Base-by-base conservation (phyloP, 2,113 vertebrate genomes). In the Dipodomys merriami region DNA sequence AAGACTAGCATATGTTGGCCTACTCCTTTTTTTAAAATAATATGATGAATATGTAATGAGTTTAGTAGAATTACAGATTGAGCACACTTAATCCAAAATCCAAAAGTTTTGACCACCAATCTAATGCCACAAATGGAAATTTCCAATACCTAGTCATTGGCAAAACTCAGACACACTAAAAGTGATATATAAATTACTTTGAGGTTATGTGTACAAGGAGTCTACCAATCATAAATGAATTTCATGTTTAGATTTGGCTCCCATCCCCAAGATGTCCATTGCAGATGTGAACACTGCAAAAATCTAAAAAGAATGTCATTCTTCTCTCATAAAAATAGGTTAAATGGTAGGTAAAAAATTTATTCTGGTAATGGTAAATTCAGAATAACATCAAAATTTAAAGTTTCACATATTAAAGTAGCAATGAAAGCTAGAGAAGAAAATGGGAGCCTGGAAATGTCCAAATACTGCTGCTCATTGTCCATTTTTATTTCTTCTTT, bases 401-500 rank as follows among this genome's bases (percentile, higher is more conserved):
- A 92, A 64, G 44, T 25, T 39, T 92, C 68, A 35, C 5, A 6
- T 69, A 29, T 6, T 62, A 44, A 39, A 64, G 49, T 3, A 19
- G 35, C 65, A 78, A 18, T 35, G 22, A 72, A 64, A 86, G 30
- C 39, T 67, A 67, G 49, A 86, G 57, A 74, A 83, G 68, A 74
- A 79, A 93, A 64, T 67, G 83, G 49, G 49, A 65, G 27, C 44
- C 4, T 81, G 5, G 20, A 69, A 20, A 78, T 35, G 25, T 82
- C 13, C 90, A 8, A 39, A 0, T 80, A 23, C 64, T 83, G 44
- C 67, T 82, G 2, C 64, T 96, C 33, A 94, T 25, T 91, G 53
- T 94, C 9, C 22, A 60, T 95, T 15, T 86, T 23, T 25, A 84
- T 97, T 86, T 93, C 22, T 87, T 67, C 62, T 95, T 62, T 76